phyloP scores from a whole-genome alignment of 2,113 vertebrate genomes.

The Notarius lentiginosus region DNA sequence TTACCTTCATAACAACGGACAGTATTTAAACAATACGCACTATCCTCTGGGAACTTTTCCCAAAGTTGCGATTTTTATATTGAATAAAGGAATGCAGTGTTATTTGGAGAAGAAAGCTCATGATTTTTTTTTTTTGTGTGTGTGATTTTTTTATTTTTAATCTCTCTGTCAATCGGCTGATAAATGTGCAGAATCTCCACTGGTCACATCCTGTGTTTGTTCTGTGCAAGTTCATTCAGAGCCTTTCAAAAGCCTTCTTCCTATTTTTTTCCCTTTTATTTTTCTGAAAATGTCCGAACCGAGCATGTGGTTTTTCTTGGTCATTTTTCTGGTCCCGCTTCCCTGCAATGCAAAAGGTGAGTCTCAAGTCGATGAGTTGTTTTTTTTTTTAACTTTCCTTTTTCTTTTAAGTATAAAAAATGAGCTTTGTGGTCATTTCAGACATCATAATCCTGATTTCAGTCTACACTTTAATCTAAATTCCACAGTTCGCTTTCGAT shows the following conservation, averaged over 20 bases:
- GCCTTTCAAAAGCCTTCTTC: no score
- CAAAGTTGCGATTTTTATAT: neutral
- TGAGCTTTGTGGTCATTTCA: neutral
- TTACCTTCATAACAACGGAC: neutral
- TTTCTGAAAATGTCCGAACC: neutral
- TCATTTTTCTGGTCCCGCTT: conserved; percentile 4
- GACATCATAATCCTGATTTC: neutral
- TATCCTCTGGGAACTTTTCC: neutral
- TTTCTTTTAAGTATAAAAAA: neutral
- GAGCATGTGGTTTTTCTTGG: conserved; percentile 22
- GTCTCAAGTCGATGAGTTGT: neutral
- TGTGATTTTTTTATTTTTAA: neutral
- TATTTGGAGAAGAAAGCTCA: no score
- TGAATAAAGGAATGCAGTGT: neutral
- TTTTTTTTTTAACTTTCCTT: neutral
- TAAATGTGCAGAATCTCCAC: conserved; percentile 1
- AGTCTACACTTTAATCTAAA: no score
- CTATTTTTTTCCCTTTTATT: neutral
- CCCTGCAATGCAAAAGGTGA: neutral
- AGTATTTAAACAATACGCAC: no score
- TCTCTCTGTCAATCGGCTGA: conserved; percentile 17
- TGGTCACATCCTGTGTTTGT: conserved; percentile 19
- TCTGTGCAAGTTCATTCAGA: neutral
- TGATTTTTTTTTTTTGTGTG: neutral
- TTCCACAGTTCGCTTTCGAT: neutral